Conservation (phyloP, 2,797 vertebrate genomes). For the Anguilla pacifica region DNA sequence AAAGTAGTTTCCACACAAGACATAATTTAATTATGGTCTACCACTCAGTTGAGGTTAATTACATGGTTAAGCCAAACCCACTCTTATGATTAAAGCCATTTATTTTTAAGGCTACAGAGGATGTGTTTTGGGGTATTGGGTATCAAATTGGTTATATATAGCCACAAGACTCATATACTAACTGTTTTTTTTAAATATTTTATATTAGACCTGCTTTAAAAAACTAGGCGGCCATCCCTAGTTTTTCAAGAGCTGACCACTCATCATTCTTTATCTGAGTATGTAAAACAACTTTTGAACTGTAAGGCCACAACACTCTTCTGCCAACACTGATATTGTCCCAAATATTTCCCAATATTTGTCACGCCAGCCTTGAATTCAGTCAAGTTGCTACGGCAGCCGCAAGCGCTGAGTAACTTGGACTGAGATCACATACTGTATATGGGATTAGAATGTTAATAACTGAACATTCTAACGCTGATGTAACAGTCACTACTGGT, state of each 20-base stretch:
- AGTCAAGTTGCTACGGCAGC: too few species aligned
- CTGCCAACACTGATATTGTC: background rate
- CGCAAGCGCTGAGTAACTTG: too few species aligned
- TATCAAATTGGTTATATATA: background rate
- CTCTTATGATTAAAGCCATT: background rate
- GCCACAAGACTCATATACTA: background rate
- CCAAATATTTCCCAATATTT: background rate
- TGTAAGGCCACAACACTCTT: background rate
- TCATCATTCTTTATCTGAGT: background rate
- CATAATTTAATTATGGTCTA: background rate
- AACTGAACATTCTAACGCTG: too few species aligned
- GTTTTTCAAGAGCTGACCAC: background rate
- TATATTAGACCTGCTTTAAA: background rate
- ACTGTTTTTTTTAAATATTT: background rate
- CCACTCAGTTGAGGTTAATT: background rate
- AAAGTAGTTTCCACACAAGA: background rate
- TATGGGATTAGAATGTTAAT: too few species aligned
- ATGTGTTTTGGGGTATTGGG: background rate
- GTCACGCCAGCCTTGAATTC: background rate
- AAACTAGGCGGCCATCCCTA: background rate
- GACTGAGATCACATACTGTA: too few species aligned
- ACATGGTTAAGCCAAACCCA: background rate
- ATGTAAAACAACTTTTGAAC: background rate
- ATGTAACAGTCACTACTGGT: too few species aligned
- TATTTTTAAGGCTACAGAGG: background rate